Evolutionary conservation across 2,888 invertebrate species (phyloP), one percentile per base, ranked within the genome.

Genomic region (Steromphala cineraria): DNA sequence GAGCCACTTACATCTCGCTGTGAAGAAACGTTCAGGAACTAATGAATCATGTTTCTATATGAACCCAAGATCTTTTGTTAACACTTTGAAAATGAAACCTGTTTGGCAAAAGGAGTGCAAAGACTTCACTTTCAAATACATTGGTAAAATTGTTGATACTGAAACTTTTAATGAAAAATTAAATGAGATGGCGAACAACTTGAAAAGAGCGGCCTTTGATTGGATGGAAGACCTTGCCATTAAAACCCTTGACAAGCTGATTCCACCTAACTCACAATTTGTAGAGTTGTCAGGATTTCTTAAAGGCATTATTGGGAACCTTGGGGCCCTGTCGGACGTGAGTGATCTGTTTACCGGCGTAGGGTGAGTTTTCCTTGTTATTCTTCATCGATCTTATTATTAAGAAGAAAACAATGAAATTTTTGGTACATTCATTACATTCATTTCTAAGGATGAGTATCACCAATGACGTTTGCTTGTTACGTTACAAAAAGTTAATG

Each of bases 71-170:
- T 82, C 85, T 10, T 89, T 84, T 80, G 77, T 88, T 2, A 87
- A 88, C 31, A 78, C 84, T 53, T 67, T 86, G 28, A 81, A 87
- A 53, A 87, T 88, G 0, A 80, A 84, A 4, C 87, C 89, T 15
- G 81, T 84, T 46, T 88, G 88, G 86, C 81, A 83, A 10, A 82
- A 86, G 77, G 86, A 87, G 13, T 89, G 89, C 71, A 88, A 87
- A 31, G 88, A 88, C 28, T 83, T 82, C 78, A 81, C 80, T 2
- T 85, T 84, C 56, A 82, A 81, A n/a, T 81, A 86, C 53, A 86
- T 86, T 77, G 84, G 83, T 40, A 52, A 84, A 21, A 67, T 80
- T 7, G 55, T 81, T 53, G 86, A 86, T 52, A 79, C 79, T 24
- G 79, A 75, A 13, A 75, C 75, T 1, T 24, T 82, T 17, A 62